Conservation (phyloP, 2,888 invertebrate genomes). For the Catocala sponsa region DNA sequence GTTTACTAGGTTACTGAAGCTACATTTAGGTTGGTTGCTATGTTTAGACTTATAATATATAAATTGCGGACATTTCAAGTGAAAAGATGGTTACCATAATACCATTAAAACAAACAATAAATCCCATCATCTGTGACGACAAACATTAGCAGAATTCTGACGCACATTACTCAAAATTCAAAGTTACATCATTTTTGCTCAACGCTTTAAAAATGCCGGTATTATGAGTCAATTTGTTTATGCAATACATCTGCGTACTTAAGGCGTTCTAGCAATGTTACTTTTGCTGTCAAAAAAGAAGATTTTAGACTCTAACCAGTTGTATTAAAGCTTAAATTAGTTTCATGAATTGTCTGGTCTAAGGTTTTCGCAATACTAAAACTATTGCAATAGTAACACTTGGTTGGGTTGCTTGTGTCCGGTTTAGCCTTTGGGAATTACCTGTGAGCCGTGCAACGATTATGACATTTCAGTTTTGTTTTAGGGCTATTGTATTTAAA, state of each 20-base stretch:
- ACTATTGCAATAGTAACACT: conserved; percentile 30
- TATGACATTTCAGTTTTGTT: conserved; percentile 27
- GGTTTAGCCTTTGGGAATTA: conserved; percentile 43
- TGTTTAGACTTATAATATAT: too few relatives aligned
- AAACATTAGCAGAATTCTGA: conserved; percentile 1
- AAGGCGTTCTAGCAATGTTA: not conserved
- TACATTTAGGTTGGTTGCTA: too few relatives aligned
- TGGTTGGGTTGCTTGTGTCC: conserved; percentile 38
- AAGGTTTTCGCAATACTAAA: conserved; percentile 14
- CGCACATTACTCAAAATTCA: conserved; percentile 4
- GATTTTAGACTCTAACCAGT: not conserved
- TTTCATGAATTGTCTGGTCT: not conserved
- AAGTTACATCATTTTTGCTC: conserved; percentile 13
- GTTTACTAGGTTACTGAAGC: too few relatives aligned
- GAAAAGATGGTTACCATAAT: too few relatives aligned
- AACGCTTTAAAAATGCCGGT: conserved; percentile 26
- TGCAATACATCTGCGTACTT: conserved; percentile 27
- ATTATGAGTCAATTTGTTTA: conserved; percentile 38
- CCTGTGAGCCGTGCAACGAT: conserved; percentile 23
- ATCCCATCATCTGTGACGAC: conserved; percentile 10
- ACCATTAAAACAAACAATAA: conserved; percentile 2
- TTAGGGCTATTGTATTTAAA: conserved; percentile 25
- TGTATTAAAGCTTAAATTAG: conserved; percentile 6
- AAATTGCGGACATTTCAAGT: too few relatives aligned
- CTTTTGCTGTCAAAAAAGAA: not conserved